Base-by-base conservation (phyloP, 92 coral and sea anemone genomes). In the Phymanthus crucifer region DNA sequence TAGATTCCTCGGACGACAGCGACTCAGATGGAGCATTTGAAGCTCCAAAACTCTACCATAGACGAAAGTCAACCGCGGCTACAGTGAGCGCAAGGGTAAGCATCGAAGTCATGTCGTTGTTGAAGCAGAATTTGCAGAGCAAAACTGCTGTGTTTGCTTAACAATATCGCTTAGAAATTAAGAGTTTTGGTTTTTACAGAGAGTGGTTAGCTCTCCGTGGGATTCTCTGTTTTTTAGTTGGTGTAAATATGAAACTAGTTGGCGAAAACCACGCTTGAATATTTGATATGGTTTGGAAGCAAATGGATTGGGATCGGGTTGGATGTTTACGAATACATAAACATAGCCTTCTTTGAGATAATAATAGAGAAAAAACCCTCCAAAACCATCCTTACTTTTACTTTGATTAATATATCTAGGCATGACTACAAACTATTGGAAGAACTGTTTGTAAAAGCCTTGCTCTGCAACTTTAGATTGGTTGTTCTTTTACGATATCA, bases 1-100 rank as follows among this genome's bases (percentile, higher is more conserved):
- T 92, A 40, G 97, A 92, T 82, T 90, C 94, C 52, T 90, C 94
- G 19, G 97, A 92, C 29, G 97, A 92, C 81, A 92, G 97, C 65
- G 97, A 92, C 75, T 85, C 87, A 72, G 97, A 92, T 54, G 88
- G 77, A 43, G 87, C 88, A 37, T 45, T 90, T 32, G 99, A 96
- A 86, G 81, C 92, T 58, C 90, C 87, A 9, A 93, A 83, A 70
- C 80, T 87, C 40, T 96, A 96, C 77, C 94, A 85, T 48, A 91
- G 95, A 57, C 71, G 99, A 73, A 96, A 96, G 70, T 89, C 95
- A 12, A 96, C 99, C 10, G 98, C 93, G 8, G 89, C 84, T 40
- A 82, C 89, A 3, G 97, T 96, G 16, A 87, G 85, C 56, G 90
- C 98, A 23, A 84, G 95, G 91, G 99, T 96, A 73, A 85, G 95